Evolutionary conservation across 2,113 vertebrate species (phyloP).

Genomic region (Rallus limicola): DNA sequence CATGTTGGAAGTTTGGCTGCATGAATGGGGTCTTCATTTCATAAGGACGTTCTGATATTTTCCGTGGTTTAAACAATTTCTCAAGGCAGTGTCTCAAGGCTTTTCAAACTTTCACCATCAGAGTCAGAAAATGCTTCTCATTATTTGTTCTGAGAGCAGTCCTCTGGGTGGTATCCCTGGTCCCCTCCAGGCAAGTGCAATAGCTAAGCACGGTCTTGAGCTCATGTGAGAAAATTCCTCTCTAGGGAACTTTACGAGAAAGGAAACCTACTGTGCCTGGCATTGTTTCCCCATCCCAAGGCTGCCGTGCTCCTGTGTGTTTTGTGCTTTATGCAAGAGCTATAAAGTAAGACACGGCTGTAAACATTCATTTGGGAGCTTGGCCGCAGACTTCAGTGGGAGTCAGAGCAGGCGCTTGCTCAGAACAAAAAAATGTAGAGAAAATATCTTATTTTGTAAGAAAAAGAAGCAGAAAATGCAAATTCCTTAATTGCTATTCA

Average conservation of each 20-base stretch:
- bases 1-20: neutral
- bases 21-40: neutral
- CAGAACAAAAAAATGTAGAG: neutral
- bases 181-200: neutral
- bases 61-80: neutral
- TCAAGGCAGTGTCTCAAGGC: neutral
- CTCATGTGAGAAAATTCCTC: neutral
- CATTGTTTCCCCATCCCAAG: neutral
- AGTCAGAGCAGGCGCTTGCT: neutral
- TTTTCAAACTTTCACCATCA: neutral
- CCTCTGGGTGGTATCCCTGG: neutral
- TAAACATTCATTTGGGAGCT: neutral
- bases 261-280: neutral
- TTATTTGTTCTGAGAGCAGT: neutral
- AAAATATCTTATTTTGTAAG: neutral
- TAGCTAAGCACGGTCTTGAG: neutral
- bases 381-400: neutral
- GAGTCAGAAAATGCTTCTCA: neutral
- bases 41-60: neutral
- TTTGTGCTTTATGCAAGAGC: neutral
- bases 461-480: slow-evolving; percentile 15
- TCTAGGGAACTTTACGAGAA: neutral
- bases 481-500: slow-evolving; percentile 30
- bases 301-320: neutral
- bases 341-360: neutral